A percentile compares a stretch with the other conserved stretches of the same genome.
Evolutionary conservation across 2,888 invertebrate species (phyloP).

Genomic region (Atherix ibis): DNA sequence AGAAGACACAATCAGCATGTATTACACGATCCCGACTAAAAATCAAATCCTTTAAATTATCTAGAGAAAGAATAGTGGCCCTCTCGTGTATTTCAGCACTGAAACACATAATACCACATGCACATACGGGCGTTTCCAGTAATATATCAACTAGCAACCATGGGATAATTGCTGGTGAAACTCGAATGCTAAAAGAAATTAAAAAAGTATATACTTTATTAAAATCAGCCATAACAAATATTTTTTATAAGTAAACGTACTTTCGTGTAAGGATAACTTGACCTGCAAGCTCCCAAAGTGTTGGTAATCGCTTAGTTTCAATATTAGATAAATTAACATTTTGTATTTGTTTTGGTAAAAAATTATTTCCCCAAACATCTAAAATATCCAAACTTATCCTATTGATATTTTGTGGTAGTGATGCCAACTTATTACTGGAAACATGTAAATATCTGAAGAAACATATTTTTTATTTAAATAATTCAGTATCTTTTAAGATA

Average conservation of each 20-base stretch:
- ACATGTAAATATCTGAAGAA: constrained; percentile 19
- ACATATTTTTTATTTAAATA: background rate
- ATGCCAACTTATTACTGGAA: constrained; percentile 24
- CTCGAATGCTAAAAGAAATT: constrained; percentile 17
- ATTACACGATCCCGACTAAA: constrained; percentile 28
- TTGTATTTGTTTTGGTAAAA: constrained; percentile 6
- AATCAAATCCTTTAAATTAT: constrained; percentile 24
- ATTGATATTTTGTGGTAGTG: constrained; percentile 25
- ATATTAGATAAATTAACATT: too few relatives aligned
- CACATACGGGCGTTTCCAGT: constrained; percentile 24
- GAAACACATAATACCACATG: constrained; percentile 25
- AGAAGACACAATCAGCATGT: constrained; percentile 26
- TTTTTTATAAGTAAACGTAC: background rate
- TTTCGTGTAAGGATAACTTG: constrained; percentile 16
- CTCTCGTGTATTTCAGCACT: constrained; percentile 18
- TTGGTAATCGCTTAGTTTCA: constrained; percentile 10
- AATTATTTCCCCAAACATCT: constrained; percentile 28
- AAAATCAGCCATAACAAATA: background rate
- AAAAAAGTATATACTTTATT: background rate
- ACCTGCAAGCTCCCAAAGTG: constrained; percentile 24
- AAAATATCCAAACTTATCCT: constrained; percentile 21
- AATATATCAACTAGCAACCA: constrained; percentile 23
- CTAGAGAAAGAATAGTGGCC: constrained; percentile 21
- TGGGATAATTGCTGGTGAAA: constrained; percentile 19
- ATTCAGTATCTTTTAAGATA: background rate